These are phyloP conservation scores for Actinostola sp. DNA, from an alignment of 92 coral and sea anemone genomes.

Conservation along the genomic window DNA sequence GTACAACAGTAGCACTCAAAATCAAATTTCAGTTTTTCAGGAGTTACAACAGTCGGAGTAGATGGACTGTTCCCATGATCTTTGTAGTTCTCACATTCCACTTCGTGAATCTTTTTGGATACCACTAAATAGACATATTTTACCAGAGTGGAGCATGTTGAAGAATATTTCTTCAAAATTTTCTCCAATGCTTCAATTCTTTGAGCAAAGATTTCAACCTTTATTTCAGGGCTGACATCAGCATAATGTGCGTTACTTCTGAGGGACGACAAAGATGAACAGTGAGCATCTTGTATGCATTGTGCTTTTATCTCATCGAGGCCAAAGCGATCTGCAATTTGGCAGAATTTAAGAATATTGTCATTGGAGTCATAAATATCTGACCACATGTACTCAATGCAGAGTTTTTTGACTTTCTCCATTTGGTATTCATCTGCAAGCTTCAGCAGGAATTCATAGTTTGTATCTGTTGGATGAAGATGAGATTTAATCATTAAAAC, in stretches of 20 bases:
- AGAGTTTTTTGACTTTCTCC: constrained; percentile 55
- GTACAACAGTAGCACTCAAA: too few species aligned
- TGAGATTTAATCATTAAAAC: not conserved
- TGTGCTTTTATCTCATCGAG: constrained; percentile 14
- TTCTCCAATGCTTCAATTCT: too few species aligned
- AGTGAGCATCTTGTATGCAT: not conserved
- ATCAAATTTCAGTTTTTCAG: not conserved
- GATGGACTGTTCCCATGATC: too few species aligned
- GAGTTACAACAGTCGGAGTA: too few species aligned
- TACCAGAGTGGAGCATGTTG: too few species aligned
- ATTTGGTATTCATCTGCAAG: constrained; percentile 82
- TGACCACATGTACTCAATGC: constrained; percentile 50
- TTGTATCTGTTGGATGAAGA: constrained; percentile 19
- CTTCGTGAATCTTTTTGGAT: too few species aligned
- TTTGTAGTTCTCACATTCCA: too few species aligned
- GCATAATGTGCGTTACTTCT: too few species aligned
- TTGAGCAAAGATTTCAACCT: too few species aligned
- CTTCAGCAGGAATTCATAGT: constrained; percentile 55
- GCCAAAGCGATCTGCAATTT: constrained; percentile 55
- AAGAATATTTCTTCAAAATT: too few species aligned
- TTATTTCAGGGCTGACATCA: too few species aligned
- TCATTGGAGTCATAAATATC: constrained; percentile 33
- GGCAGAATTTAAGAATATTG: constrained; percentile 52
- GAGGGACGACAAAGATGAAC: not conserved
- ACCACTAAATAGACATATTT: too few species aligned